Percentiles rank a stretch among this genome's conserved stretches.
phyloP scores from a whole-genome alignment of 2,113 vertebrate genomes.

The Neogale vison region DNA sequence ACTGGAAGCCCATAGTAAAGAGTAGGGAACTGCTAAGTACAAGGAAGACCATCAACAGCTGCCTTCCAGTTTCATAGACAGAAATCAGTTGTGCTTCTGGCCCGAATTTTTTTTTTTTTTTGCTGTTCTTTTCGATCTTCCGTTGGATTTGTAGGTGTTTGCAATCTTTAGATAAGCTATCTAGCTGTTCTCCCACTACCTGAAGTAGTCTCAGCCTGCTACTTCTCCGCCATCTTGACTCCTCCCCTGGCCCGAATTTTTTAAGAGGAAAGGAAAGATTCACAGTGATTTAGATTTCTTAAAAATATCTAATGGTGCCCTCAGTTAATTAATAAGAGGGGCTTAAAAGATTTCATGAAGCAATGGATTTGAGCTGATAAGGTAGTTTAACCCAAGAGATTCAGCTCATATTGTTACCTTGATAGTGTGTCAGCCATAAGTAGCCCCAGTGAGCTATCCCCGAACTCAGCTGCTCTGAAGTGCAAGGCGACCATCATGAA shows the following conservation, averaged over 20 bases:
- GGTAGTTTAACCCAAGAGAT: not conserved
- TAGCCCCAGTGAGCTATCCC: not conserved
- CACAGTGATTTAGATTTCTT: not conserved
- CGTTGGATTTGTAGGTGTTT: too few relatives aligned
- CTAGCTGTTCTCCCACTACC: too few relatives aligned
- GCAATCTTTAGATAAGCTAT: too few relatives aligned
- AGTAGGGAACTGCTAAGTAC: not conserved
- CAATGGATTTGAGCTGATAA: not conserved
- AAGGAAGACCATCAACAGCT: not conserved
- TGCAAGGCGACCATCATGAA: not conserved
- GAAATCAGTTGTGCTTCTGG: not conserved
- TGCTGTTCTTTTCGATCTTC: too few relatives aligned
- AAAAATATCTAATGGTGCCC: not conserved
- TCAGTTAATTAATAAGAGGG: not conserved
- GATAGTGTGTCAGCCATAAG: not conserved
- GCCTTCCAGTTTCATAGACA: not conserved
- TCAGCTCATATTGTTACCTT: not conserved
- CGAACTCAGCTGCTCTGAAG: not conserved
- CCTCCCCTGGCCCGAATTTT: not conserved
- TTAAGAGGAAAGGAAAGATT: conserved; percentile 37
- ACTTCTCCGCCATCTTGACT: too few relatives aligned
- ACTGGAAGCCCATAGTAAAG: not conserved
- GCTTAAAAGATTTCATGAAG: not conserved
- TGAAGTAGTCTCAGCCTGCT: too few relatives aligned
- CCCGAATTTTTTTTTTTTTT: not conserved